Evolutionary conservation across 2,113 vertebrate species (phyloP).

Genomic region (Progne subis): DNA sequence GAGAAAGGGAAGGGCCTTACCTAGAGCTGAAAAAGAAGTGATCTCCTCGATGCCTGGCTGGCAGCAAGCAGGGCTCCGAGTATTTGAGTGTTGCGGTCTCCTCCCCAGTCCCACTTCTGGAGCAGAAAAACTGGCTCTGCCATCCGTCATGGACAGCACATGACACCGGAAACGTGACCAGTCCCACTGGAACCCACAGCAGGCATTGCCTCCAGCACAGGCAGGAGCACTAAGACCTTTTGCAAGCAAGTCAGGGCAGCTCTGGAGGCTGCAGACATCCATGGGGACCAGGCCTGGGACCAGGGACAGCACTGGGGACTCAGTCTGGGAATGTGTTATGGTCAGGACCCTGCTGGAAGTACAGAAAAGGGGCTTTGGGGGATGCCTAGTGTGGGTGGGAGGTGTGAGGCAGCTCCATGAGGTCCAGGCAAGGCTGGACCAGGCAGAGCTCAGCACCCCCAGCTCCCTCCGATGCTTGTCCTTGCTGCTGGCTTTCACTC

Average conservation of each 20-base stretch:
- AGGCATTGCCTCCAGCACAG: background rate
- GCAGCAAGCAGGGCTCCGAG: background rate
- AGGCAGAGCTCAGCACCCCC: background rate
- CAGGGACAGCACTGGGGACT: background rate
- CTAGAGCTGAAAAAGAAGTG: background rate
- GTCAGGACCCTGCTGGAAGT: background rate
- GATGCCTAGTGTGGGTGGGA: background rate
- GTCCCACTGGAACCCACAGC: background rate
- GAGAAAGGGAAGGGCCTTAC: background rate
- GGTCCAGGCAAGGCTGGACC: background rate
- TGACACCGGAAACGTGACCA: background rate
- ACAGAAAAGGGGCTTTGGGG: background rate
- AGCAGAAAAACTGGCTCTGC: conserved; percentile 49
- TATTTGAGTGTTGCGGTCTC: conserved; percentile 14
- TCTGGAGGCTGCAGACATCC: background rate
- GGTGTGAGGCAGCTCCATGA: background rate
- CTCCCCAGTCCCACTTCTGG: conserved; percentile 25
- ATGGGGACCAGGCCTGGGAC: background rate
- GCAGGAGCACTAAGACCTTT: background rate
- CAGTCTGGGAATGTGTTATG: background rate
- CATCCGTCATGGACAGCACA: background rate
- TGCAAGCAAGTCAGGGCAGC: background rate
- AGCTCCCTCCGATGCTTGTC: background rate
- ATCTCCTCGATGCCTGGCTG: background rate
- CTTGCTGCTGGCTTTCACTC: conserved; percentile 6